phyloP scores from a whole-genome alignment of 2,113 vertebrate genomes.

The Oreochromis niloticus region DNA sequence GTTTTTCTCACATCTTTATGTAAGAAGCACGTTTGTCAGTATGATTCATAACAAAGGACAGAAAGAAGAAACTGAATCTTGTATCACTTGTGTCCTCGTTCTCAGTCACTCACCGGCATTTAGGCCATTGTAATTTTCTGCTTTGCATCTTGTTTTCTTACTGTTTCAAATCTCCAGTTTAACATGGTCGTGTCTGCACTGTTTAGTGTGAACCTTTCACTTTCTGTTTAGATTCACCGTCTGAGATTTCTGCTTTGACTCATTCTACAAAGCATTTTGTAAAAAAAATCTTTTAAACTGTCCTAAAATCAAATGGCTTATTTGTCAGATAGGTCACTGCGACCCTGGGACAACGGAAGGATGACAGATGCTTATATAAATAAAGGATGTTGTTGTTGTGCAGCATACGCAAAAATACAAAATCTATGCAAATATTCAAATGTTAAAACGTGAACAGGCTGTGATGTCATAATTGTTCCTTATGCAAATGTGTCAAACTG shows the following conservation, averaged over 20 bases:
- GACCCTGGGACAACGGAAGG: neutral
- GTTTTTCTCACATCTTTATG: neutral
- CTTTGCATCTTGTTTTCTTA: neutral
- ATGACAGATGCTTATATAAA: too few species aligned
- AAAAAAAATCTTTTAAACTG: neutral
- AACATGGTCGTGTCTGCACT: neutral
- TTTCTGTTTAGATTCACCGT: neutral
- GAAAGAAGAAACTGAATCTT: neutral
- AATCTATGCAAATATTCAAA: neutral
- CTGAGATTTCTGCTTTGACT: neutral
- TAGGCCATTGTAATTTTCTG: neutral
- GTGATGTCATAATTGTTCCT: neutral
- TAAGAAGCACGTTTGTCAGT: neutral
- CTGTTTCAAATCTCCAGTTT: accelerated
- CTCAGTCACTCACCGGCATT: accelerated
- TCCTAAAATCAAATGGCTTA: neutral
- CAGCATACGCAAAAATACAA: neutral
- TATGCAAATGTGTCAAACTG: neutral
- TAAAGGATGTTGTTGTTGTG: neutral
- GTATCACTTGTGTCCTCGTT: neutral
- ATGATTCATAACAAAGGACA: neutral
- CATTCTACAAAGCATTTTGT: neutral
- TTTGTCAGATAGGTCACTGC: neutral
- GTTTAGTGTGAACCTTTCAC: neutral
- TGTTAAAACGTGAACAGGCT: neutral